Percentiles rank a stretch among this genome's conserved stretches.
phyloP scores from a whole-genome alignment of 2,113 vertebrate genomes.

The Eolophus roseicapilla region DNA sequence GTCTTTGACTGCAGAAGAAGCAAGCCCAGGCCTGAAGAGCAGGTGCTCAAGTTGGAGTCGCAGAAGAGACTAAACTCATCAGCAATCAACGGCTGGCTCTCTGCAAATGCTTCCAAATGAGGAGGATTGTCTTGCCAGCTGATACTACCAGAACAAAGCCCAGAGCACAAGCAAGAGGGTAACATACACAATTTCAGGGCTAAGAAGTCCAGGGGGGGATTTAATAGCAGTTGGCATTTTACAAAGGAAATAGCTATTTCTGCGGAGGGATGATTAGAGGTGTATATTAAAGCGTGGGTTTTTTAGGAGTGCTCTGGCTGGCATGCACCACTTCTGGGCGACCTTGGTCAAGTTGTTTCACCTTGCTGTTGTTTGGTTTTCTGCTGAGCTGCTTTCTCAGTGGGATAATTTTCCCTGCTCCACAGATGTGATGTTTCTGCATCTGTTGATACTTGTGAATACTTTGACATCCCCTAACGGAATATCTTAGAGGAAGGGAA shows the following conservation, averaged over 20 bases:
- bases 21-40: conserved; percentile 20
- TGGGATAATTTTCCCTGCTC: background rate
- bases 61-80: background rate
- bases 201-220: conserved; percentile 9
- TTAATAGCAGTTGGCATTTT: conserved; percentile 34
- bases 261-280: background rate
- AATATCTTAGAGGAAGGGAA: background rate
- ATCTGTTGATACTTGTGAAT: background rate
- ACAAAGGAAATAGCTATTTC: conserved; percentile 16
- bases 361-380: background rate
- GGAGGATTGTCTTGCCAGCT: conserved; percentile 28
- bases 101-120: conserved; percentile 18
- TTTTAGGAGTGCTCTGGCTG: background rate
- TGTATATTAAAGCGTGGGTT: background rate
- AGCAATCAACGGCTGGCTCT: background rate
- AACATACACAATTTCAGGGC: conserved; percentile 1
- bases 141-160: conserved; percentile 41
- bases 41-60: background rate
- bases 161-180: background rate
- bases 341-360: conserved; percentile 7
- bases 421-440: background rate
- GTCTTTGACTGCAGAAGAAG: background rate
- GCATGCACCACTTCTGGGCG: background rate
- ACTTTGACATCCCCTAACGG: background rate
- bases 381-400: background rate